phyloP scores from a whole-genome alignment of 2,888 invertebrate genomes.

The Eurois occulta region DNA sequence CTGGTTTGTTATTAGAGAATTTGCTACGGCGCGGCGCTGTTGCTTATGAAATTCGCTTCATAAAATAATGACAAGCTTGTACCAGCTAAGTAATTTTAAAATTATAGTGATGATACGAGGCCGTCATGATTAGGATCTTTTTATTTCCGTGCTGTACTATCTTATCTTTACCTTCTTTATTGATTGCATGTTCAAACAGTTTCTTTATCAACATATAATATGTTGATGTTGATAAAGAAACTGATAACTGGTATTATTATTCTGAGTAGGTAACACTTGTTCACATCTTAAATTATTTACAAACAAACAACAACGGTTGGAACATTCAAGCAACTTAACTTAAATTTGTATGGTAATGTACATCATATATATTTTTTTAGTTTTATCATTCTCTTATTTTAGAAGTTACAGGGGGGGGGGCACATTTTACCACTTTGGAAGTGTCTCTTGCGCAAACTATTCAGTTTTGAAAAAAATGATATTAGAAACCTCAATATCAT shows the following conservation, averaged over 20 bases:
- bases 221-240: no score
- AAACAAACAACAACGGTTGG: background rate
- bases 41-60: background rate
- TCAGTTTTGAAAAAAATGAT: no score
- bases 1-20: background rate
- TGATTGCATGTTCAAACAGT: conserved; percentile 5
- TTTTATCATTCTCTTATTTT: no score
- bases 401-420: no score
- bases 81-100: background rate
- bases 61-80: background rate
- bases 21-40: background rate
- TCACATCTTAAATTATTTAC: conserved; percentile 1
- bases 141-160: conserved; percentile 3
- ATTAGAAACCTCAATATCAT: no score
- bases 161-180: conserved; percentile 6
- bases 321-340: background rate
- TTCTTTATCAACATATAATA: background rate
- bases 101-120: background rate
- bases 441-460: no score
- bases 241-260: no score
- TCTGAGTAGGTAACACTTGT: conserved; percentile 9
- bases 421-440: no score
- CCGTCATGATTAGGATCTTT: background rate
- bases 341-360: no score
- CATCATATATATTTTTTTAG: no score